Evolutionary conservation across 92 coral and sea anemone species (phyloP), one percentile per base, ranked within the genome.

Genomic region (Bergia sp.): DNA sequence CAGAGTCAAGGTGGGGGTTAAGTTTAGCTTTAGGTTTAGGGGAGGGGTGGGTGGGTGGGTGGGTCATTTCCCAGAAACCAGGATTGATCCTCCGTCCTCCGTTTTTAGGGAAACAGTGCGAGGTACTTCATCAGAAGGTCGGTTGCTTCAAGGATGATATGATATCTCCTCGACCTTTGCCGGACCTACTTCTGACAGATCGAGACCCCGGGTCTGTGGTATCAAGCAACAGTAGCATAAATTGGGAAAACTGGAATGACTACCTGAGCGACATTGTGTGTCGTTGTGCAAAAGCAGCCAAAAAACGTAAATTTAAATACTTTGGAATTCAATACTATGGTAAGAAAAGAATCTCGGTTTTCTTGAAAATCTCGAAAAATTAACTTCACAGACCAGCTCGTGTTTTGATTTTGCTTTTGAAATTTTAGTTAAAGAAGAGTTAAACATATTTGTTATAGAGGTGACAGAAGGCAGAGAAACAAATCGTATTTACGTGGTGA

Each of bases 111-210:
- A 16, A 66, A 39, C 49, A 82, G 38, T 84, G 87, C 44, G 65
- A 45, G 47, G 15, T 23, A 13, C 40, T 44, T 4, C 53, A 84
- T 1, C 87, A 47, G 16, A 84, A 84, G 65, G 38, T 84, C 29
- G 87, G 87, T 23, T 84, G 87, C 18, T 84, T 84, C 74, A 84
- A 71, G 44, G 87, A 84, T 49, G 87, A 84, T 42, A 43, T 84
- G 79, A 12, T 43, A 37, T 84, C 87, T 5, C 87, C 79, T 6
- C 57, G 87, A 72, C 87, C 87, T 45, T 84, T 84, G n/a, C 87
- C 87, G 2, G 45, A 71, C 13, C 79, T 84, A 36, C 79, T 84
- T 13, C 87, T 69, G 58, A 84, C 87, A 15, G 87, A 84, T 13
- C 87, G 87, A 23, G 87, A 84, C 29, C 16, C 58, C 15, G 66